phyloP scores from a whole-genome alignment of 2,888 invertebrate genomes.

The Eupithecia tripunctaria region DNA sequence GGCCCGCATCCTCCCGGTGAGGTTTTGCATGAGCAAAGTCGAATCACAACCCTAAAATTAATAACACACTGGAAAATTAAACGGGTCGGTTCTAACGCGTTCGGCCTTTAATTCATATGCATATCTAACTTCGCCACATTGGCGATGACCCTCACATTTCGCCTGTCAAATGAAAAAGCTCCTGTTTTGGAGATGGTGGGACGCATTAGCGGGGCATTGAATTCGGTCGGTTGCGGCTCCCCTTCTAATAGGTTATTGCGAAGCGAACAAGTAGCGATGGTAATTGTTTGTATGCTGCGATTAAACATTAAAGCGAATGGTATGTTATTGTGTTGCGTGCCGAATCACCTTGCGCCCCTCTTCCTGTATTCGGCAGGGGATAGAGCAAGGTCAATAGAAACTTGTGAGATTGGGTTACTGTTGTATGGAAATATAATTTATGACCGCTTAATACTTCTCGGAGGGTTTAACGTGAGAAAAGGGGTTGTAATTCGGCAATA shows the following conservation, averaged over 20 bases:
- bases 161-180: constrained; percentile 56
- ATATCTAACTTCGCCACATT: constrained; percentile 66
- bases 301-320: constrained; percentile 46
- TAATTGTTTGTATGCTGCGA: constrained; percentile 56
- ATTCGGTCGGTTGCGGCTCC: constrained; percentile 58
- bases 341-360: constrained; percentile 63
- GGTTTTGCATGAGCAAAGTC: constrained; percentile 60
- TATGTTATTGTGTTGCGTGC: constrained; percentile 54
- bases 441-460: constrained; percentile 49
- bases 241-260: constrained; percentile 58
- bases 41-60: constrained; percentile 73
- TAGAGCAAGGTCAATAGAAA: constrained; percentile 63
- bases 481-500: constrained; percentile 40
- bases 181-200: constrained; percentile 39
- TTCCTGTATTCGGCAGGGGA: constrained; percentile 55
- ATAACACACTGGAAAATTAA: constrained; percentile 73
- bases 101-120: constrained; percentile 57
- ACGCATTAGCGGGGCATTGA: constrained; percentile 47
- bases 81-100: constrained; percentile 54
- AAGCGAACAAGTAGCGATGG: constrained; percentile 56
- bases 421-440: constrained; percentile 58
- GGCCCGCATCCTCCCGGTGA: constrained; percentile 50
- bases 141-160: constrained; percentile 58
- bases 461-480: constrained; percentile 60
- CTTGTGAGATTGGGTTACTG: constrained; percentile 47